phyloP scores from a whole-genome alignment of 1,140 invertebrate genomes.

The Drosophila simulans region DNA sequence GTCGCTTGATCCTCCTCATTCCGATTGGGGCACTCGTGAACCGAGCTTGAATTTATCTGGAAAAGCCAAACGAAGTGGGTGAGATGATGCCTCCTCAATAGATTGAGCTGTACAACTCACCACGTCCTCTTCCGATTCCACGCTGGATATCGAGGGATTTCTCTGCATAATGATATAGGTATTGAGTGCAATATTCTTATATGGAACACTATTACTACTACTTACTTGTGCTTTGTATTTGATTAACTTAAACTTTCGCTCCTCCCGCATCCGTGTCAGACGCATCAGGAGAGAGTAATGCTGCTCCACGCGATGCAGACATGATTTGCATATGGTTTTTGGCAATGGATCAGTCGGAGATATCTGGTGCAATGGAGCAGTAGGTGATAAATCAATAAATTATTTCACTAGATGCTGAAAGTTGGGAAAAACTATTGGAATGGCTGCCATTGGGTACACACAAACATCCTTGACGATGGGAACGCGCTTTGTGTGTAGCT shows the following conservation, averaged over 20 bases:
- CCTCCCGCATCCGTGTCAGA: constrained; percentile 82
- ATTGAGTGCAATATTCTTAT: background rate
- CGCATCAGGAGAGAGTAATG: constrained; percentile 89
- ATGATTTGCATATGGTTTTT: constrained; percentile 90
- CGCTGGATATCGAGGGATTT: constrained; percentile 56
- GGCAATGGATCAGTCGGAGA: constrained; percentile 89
- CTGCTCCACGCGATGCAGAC: constrained; percentile 88
- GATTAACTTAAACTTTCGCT: constrained; percentile 49
- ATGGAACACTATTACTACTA: background rate
- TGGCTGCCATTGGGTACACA: too few relatives aligned
- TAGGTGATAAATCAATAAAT: constrained; percentile 6
- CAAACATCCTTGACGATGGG: background rate
- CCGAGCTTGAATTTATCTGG: background rate
- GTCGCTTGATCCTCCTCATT: constrained; percentile 47
- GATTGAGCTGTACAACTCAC: background rate
- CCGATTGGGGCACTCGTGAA: constrained; percentile 29
- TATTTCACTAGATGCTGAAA: background rate
- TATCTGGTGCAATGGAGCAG: constrained; percentile 85
- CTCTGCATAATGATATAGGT: constrained; percentile 12
- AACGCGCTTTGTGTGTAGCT: background rate
- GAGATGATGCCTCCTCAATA: background rate
- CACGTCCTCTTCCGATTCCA: constrained; percentile 29
- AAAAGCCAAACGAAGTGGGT: background rate
- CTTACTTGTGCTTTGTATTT: constrained; percentile 46
- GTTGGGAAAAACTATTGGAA: constrained; percentile 4